Percentiles rank a stretch among this genome's conserved stretches.
These are phyloP conservation scores for Microchirus variegatus DNA, from an alignment of 2,797 vertebrate species.

Conservation along the genomic window DNA sequence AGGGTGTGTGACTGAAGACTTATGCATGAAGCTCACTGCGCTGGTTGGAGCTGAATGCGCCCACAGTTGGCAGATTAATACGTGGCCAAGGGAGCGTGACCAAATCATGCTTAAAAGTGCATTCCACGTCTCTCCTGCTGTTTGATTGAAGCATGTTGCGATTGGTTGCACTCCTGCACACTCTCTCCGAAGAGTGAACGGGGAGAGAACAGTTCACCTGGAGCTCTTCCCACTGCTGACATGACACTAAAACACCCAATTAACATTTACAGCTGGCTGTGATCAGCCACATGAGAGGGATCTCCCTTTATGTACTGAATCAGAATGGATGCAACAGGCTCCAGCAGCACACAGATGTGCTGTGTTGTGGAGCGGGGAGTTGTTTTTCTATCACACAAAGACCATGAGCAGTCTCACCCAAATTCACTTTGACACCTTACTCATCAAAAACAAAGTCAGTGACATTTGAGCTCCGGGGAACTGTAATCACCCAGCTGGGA, in stretches of 20 bases:
- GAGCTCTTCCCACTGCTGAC: constrained; percentile 57
- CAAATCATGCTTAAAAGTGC: constrained; percentile 50
- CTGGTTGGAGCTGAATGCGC: constrained; percentile 20
- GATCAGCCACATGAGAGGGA: constrained; percentile 51
- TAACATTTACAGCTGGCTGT: constrained; percentile 65
- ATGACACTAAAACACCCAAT: constrained; percentile 68
- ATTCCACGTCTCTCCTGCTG: constrained; percentile 20
- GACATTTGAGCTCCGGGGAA: constrained; percentile 36
- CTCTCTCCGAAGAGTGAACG: constrained; percentile 28
- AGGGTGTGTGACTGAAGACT: constrained; percentile 57
- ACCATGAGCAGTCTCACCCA: constrained; percentile 5
- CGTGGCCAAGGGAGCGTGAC: constrained; percentile 30
- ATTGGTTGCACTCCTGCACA: constrained; percentile 24
- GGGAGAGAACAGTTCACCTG: constrained; percentile 61
- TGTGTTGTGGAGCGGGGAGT: constrained; percentile 13
- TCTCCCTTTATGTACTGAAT: constrained; percentile 54
- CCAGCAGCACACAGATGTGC: constrained; percentile 11
- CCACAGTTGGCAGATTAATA: constrained; percentile 39
- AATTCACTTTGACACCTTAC: background rate
- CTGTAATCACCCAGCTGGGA: constrained; percentile 18
- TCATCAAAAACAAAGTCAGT: constrained; percentile 4
- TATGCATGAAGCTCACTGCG: constrained; percentile 35
- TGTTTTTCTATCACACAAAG: constrained; percentile 1
- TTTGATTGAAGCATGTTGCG: constrained; percentile 35
- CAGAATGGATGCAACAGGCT: constrained; percentile 65